Evolutionary conservation across 2,888 invertebrate genomes (phyloP).

Genomic region (Ecliptopera silaceata): DNA sequence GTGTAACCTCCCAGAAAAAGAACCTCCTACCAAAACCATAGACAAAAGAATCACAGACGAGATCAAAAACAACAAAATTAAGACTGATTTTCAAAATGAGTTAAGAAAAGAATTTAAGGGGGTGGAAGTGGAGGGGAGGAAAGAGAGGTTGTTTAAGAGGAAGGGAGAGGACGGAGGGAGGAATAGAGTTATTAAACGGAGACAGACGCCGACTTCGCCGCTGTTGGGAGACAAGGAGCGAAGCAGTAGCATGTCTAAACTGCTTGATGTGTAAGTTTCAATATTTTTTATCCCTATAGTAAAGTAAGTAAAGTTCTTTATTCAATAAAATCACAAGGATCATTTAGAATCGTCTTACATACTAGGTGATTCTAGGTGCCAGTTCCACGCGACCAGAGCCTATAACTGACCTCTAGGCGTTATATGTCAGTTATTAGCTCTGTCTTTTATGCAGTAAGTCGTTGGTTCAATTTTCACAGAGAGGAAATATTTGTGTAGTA

Average conservation of each 20-base stretch:
- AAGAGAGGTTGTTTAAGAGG: slow-evolving; percentile 74
- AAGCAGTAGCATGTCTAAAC: slow-evolving; percentile 92
- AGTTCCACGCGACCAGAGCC: too few relatives aligned
- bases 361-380: too few relatives aligned
- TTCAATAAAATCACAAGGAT: too few relatives aligned
- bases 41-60: slow-evolving; percentile 7
- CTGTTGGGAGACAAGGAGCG: slow-evolving; percentile 88
- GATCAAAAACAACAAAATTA: slow-evolving; percentile 48
- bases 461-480: too few relatives aligned
- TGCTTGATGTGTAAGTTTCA: slow-evolving; percentile 86
- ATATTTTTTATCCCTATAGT: neutral
- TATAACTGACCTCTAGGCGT: too few relatives aligned
- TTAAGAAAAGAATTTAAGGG: slow-evolving; percentile 37
- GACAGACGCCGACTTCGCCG: slow-evolving; percentile 66
- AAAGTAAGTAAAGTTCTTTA: too few relatives aligned
- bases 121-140: slow-evolving; percentile 59
- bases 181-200: slow-evolving; percentile 59
- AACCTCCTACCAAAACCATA: neutral
- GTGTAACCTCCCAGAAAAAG: slow-evolving; percentile 37
- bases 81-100: slow-evolving; percentile 31
- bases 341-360: too few relatives aligned
- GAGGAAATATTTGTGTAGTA: too few relatives aligned
- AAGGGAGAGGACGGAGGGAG: slow-evolving; percentile 69
- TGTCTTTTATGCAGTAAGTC: too few relatives aligned
- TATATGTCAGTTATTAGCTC: too few relatives aligned